phyloP scores from a whole-genome alignment of 2,888 invertebrate species.

The Ormyrus thymus region DNA sequence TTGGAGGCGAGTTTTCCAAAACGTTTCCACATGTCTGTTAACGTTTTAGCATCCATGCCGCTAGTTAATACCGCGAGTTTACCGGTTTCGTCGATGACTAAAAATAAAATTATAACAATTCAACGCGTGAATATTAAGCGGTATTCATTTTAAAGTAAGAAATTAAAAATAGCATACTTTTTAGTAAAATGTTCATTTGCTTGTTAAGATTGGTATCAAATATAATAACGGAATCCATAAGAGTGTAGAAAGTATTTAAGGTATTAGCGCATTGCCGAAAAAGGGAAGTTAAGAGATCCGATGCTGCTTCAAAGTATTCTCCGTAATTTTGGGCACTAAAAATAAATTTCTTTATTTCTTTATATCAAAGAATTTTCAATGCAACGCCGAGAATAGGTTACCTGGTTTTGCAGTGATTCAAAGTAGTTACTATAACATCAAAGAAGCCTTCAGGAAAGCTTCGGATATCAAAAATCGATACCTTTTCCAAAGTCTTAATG shows the following conservation, averaged over 20 bases:
- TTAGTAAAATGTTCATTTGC: slow-evolving; percentile 61
- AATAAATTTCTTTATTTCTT: slow-evolving; percentile 45
- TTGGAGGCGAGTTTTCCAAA: slow-evolving; percentile 65
- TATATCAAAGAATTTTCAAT: not conserved
- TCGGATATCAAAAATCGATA: slow-evolving; percentile 59
- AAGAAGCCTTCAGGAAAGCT: slow-evolving; percentile 62
- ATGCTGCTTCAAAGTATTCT: slow-evolving; percentile 58
- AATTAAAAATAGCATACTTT: slow-evolving; percentile 57
- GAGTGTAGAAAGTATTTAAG: slow-evolving; percentile 63
- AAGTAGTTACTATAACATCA: slow-evolving; percentile 59
- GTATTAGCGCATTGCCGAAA: slow-evolving; percentile 64
- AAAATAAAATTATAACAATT: slow-evolving; percentile 13
- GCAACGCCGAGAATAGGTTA: slow-evolving; percentile 42
- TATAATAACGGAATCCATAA: slow-evolving; percentile 63
- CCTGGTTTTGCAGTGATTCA: slow-evolving; percentile 68
- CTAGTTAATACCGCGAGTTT: slow-evolving; percentile 62
- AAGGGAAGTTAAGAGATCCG: slow-evolving; percentile 61
- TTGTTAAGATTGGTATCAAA: slow-evolving; percentile 61
- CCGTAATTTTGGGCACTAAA: slow-evolving; percentile 64
- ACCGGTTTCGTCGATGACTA: slow-evolving; percentile 64
- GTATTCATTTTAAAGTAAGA: slow-evolving; percentile 4
- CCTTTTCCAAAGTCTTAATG: slow-evolving; percentile 58
- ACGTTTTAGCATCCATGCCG: slow-evolving; percentile 66
- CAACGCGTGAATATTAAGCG: not conserved
- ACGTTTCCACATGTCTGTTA: slow-evolving; percentile 66